Base-by-base conservation (phyloP, 1,140 invertebrate genomes). In the Bactericera cockerelli region DNA sequence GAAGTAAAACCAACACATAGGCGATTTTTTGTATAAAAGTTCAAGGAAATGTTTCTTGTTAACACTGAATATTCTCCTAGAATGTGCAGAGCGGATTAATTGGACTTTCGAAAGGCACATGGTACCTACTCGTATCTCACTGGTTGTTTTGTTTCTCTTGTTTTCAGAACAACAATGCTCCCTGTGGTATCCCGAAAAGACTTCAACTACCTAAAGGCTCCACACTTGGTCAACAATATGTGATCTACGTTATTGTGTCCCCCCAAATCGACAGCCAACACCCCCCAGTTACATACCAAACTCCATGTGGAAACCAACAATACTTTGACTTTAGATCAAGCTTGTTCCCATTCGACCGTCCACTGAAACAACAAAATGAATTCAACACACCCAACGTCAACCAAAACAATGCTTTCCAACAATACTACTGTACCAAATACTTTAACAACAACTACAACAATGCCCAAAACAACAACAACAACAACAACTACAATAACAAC, bases 201-300 rank as follows among this genome's bases (percentile, higher is more conserved):
- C 69, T 84, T 25, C 72, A 85, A 61, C 66, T 87, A 61, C 83
- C 84, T 22, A 81, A 76, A 65, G 85, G 84, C 64, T 78, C 73
- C 59, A 71, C 74, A 60, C 77, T 75, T 60, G 84, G 84, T 62
- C 74, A 77, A 67, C 68, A 76, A 24, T 82, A 76, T 71, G 76
- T 81, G 62, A 69, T 86, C 59, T 82, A 77, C 70, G 77, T 83
- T 13, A 74, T 80, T 59, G 77, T 83, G 16, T 77, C 76, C 62
- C 77, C 78, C n/a, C 75, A 68, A 0, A 55, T 70, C 61, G 61
- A 67, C 63, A 56, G 22, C 55, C 22, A 28, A 24, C 22, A 56
- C 55, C 8, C 2, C 14, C 16, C 14, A 3, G 55, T 56, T 4
- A 4, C 22, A 6, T 3, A 10, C 16, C 22, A n/a, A 28, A 24